Percentiles rank a stretch among this genome's conserved stretches.
Evolutionary conservation across 2,113 vertebrate genomes (phyloP).

Genomic region (Tonatia bakeri): DNA sequence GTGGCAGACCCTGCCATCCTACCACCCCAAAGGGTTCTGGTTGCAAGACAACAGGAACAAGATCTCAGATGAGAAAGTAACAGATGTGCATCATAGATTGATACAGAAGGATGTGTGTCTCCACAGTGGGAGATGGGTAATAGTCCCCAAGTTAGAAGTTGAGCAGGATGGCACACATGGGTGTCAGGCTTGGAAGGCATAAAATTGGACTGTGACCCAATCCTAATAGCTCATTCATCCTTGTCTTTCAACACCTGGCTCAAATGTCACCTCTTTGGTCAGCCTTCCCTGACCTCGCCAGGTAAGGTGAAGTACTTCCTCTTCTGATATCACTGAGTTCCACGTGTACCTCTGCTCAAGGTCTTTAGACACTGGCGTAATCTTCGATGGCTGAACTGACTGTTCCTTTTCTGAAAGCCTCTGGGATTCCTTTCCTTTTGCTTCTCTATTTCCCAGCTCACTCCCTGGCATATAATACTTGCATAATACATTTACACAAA

Average conservation of each 20-base stretch:
- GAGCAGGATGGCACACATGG: neutral
- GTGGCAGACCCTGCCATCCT: neutral
- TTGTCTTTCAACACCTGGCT: constrained; percentile 22
- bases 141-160: neutral
- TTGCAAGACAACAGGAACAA: neutral
- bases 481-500: neutral
- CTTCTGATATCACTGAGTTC: neutral
- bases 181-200: neutral
- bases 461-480: neutral
- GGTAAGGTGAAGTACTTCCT: neutral
- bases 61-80: neutral
- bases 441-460: neutral
- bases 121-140: neutral
- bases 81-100: neutral
- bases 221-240: neutral
- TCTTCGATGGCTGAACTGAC: neutral
- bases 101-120: neutral
- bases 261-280: neutral
- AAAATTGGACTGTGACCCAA: neutral
- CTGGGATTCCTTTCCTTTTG: neutral
- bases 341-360: neutral
- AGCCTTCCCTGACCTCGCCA: neutral
- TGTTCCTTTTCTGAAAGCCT: neutral
- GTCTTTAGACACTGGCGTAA: neutral
- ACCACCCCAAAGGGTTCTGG: neutral